Evolutionary conservation across 2,113 vertebrate species (phyloP), one percentile per base, ranked within the genome.

Genomic region (Anthoscopus minutus): DNA sequence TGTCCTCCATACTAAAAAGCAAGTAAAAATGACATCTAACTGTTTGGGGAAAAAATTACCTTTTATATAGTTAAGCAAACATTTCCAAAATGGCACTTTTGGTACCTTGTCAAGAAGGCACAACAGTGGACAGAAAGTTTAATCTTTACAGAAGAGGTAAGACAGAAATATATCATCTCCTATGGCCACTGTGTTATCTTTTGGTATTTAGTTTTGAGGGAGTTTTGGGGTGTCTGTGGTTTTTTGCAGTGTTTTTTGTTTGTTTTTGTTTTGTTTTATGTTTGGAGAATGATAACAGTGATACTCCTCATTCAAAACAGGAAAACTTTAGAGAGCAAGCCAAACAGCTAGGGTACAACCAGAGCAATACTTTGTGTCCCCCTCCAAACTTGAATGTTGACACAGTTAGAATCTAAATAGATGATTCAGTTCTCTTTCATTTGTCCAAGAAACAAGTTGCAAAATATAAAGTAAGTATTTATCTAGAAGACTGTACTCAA

Each of bases 1-100:
- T 99, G 94, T 60, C 99, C 99, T 69, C 99, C 99, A 44, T 99
- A 99, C 99, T 99, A 90, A 81, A 96, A 94, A 53, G 33, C 40
- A 86, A 92, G 92, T 0, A 82, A 70, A 81, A 96, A 70, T 28
- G 0, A 44, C 28, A 31, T 10, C 2, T 1, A 50, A n/a, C 2
- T 44, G 51, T 47, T 79, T 7, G 22, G 2, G 0, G 67, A 60
- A 54, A 58, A 23, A 0, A 0, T 2, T 47, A 74, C 15, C 47
- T 50, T 74, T 72, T 47, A 21, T 27, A 15, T 19, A 57, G n/a
- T 53, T 65, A 72, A 24, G 11, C 4, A 71, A 19, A 64, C 6
- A 47, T 62, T 85, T 77, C 15, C 64, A 58, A 79, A 79, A 0
- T 0, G 9, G 33, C 28, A 61, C n/a, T 4, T 79, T 61, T 21